Evolutionary conservation across 2,888 invertebrate genomes (phyloP).

Genomic region (Coleophora flavipennella): DNA sequence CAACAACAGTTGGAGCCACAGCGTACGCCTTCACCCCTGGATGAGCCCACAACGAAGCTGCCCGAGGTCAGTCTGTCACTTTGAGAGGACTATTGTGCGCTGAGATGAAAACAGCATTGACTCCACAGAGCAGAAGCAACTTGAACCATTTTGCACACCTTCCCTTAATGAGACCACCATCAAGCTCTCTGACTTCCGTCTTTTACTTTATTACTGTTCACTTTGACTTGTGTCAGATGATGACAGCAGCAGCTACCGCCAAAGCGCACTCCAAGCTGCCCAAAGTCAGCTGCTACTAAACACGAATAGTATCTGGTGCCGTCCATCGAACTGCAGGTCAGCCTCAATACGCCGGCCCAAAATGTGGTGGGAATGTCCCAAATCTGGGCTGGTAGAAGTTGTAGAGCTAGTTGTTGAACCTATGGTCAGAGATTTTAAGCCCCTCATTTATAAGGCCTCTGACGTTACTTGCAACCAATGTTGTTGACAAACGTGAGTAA

Average conservation of each 20-base stretch:
- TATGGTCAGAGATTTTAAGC: no score
- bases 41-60: conserved; percentile 75
- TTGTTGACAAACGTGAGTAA: no score
- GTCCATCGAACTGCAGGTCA: no score
- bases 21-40: conserved; percentile 65
- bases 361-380: no score
- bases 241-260: neutral
- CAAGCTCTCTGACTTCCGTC: neutral
- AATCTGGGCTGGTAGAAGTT: neutral
- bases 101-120: no score
- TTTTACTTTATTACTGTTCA: neutral
- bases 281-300: no score
- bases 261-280: no score
- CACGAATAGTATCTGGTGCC: no score
- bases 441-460: no score
- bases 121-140: neutral
- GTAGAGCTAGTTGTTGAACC: neutral
- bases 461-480: no score
- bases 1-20: conserved; percentile 30
- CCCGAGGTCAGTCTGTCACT: conserved; percentile 74
- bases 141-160: neutral
- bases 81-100: no score
- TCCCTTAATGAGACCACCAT: neutral
- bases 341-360: no score
- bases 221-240: neutral